phyloP scores from a whole-genome alignment of 1,140 invertebrate species.

The Penaeus indicus region DNA sequence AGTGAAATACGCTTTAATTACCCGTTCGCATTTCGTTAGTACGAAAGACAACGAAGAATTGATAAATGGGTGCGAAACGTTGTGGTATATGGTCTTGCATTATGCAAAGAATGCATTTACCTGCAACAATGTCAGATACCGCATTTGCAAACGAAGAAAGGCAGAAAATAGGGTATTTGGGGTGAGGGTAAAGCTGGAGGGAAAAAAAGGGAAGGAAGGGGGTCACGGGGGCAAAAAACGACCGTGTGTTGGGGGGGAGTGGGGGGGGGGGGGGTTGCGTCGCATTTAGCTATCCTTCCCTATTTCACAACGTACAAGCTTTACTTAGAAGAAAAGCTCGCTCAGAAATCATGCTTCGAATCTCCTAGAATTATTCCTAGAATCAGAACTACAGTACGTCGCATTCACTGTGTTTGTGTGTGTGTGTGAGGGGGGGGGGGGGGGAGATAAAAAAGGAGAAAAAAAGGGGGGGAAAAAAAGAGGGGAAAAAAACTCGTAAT shows the following conservation, averaged over 20 bases:
- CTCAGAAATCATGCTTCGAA: too few relatives aligned
- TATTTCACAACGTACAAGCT: too few relatives aligned
- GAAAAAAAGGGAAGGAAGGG: neutral
- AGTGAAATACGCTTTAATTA: neutral
- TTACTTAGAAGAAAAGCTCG: too few relatives aligned
- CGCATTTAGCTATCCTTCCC: too few relatives aligned
- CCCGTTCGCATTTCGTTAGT: too few relatives aligned
- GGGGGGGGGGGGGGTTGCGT: neutral
- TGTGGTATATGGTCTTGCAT: constrained; percentile 29
- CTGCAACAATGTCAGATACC: constrained; percentile 65
- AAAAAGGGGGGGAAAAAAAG: neutral
- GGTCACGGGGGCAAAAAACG: constrained; percentile 37
- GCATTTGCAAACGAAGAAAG: constrained; percentile 65
- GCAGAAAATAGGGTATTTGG: constrained; percentile 57
- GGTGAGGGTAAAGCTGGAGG: constrained; percentile 9
- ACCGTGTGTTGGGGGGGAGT: neutral
- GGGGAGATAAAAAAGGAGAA: neutral
- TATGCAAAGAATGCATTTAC: constrained; percentile 63
- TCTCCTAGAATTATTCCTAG: too few relatives aligned
- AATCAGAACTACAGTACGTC: too few relatives aligned
- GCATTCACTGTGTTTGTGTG: too few relatives aligned
- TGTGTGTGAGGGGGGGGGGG: neutral
- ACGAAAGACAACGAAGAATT: too few relatives aligned
- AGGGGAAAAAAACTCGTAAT: constrained; percentile 40
- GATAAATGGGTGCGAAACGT: constrained; percentile 38